A percentile compares a stretch with the other conserved stretches of the same genome.
These are phyloP conservation scores for Ophion ventricosus DNA, from an alignment of 2,888 invertebrate species.

Conservation along the genomic window DNA sequence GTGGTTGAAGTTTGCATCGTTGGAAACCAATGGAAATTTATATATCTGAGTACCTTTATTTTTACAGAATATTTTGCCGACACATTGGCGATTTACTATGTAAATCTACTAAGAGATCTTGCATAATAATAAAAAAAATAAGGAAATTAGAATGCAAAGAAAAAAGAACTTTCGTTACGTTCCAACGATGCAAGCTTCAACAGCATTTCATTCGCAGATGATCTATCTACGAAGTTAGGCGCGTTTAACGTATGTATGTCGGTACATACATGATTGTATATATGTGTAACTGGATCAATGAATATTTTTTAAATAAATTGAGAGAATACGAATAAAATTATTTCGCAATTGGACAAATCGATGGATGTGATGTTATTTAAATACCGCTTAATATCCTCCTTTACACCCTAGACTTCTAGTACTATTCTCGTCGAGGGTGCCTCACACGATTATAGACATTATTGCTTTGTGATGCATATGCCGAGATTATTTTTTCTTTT, in stretches of 20 bases:
- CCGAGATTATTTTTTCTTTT: slow-evolving; percentile 16
- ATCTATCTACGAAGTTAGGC: slow-evolving; percentile 7
- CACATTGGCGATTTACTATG: no score
- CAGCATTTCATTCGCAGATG: slow-evolving; percentile 36
- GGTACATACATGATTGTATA: slow-evolving; percentile 10
- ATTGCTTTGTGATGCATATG: background rate
- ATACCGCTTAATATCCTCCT: background rate
- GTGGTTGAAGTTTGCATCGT: no score
- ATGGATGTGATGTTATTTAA: background rate
- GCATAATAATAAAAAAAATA: no score
- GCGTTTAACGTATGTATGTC: background rate
- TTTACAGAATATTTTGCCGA: no score
- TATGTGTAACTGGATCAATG: slow-evolving; percentile 24
- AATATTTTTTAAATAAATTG: slow-evolving; percentile 54
- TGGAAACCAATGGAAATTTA: no score
- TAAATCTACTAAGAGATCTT: no score
- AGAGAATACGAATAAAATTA: slow-evolving; percentile 19
- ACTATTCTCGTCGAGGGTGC: background rate
- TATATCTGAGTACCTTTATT: no score
- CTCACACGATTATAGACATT: slow-evolving; percentile 8
- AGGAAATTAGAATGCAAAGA: no score
- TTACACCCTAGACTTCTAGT: background rate
- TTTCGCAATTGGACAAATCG: slow-evolving; percentile 10
- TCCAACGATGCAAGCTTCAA: no score
- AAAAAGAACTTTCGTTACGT: no score